A percentile compares a stretch with the other conserved stretches of the same genome.
phyloP scores from a whole-genome alignment of 2,888 invertebrate species.

The Drosophila paramelanica region DNA sequence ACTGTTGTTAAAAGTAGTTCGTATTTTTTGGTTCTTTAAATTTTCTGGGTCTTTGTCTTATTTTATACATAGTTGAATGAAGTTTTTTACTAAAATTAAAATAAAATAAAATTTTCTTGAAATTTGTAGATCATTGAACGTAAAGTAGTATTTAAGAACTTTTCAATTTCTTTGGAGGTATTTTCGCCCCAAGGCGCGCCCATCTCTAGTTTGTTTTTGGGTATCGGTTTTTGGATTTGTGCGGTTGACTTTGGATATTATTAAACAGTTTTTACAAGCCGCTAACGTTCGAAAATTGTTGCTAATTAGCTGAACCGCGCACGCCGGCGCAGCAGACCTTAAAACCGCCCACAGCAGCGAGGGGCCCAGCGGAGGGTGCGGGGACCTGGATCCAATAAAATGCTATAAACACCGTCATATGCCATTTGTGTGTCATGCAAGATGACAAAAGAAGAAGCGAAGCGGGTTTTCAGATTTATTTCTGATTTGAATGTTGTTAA shows the following conservation, averaged over 20 bases:
- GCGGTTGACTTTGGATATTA: constrained; percentile 33
- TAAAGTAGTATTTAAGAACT: too few species aligned
- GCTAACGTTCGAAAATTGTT: constrained; percentile 77
- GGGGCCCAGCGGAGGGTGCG: not conserved
- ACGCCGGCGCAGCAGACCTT: constrained; percentile 78
- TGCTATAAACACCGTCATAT: constrained; percentile 16
- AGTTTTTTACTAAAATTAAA: too few species aligned
- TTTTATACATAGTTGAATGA: too few species aligned
- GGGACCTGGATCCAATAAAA: constrained; percentile 40
- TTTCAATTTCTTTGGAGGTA: too few species aligned
- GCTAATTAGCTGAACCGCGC: constrained; percentile 75
- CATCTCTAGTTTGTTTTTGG: constrained; percentile 4
- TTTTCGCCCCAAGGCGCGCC: too few species aligned
- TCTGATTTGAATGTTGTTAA: not conserved
- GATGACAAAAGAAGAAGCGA: constrained; percentile 10
- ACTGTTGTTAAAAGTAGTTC: too few species aligned
- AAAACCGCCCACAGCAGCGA: constrained; percentile 55
- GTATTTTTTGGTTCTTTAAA: too few species aligned
- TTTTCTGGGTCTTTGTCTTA: too few species aligned
- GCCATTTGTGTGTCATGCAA: constrained; percentile 45
- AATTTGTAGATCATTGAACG: too few species aligned
- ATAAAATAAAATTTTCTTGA: too few species aligned
- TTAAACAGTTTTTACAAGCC: constrained; percentile 79
- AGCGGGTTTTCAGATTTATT: constrained; percentile 14
- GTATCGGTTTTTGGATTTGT: constrained; percentile 13